Conservation (phyloP, 2,113 vertebrate species). For the Collichthys lucidus region DNA sequence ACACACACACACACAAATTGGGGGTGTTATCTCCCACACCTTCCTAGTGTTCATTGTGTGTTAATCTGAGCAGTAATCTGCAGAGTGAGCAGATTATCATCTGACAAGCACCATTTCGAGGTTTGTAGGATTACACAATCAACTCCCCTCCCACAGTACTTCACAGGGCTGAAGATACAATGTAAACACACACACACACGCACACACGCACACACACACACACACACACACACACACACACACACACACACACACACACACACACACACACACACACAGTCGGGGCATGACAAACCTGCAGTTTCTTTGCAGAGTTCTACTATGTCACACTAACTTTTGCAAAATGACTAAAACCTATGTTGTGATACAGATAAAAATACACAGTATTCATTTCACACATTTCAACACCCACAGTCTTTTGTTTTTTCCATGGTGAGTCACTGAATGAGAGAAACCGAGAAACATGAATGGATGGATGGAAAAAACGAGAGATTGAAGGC, state of each 20-base stretch:
- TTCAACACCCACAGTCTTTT: conserved; percentile 31
- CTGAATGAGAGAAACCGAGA: conserved; percentile 40
- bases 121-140: conserved; percentile 70
- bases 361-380: not conserved
- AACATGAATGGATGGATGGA: conserved; percentile 46
- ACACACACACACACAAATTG: conserved; percentile 26
- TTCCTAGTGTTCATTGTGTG: conserved; percentile 56
- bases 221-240: not conserved
- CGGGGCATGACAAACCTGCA: too few relatives aligned
- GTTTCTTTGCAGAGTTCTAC: too few relatives aligned
- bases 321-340: not conserved
- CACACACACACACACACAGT: not conserved
- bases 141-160: conserved; percentile 51
- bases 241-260: not conserved
- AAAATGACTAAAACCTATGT: not conserved
- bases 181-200: conserved; percentile 46
- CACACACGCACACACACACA: not conserved
- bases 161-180: conserved; percentile 47
- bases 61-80: conserved; percentile 78
- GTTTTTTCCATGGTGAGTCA: conserved; percentile 34
- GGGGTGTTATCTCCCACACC: conserved; percentile 64
- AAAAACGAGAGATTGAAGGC: conserved; percentile 55
- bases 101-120: conserved; percentile 65
- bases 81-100: conserved; percentile 74
- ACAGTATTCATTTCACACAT: not conserved